Base-by-base conservation (phyloP, 2,797 vertebrate genomes). In the Sebastes trivittatus region DNA sequence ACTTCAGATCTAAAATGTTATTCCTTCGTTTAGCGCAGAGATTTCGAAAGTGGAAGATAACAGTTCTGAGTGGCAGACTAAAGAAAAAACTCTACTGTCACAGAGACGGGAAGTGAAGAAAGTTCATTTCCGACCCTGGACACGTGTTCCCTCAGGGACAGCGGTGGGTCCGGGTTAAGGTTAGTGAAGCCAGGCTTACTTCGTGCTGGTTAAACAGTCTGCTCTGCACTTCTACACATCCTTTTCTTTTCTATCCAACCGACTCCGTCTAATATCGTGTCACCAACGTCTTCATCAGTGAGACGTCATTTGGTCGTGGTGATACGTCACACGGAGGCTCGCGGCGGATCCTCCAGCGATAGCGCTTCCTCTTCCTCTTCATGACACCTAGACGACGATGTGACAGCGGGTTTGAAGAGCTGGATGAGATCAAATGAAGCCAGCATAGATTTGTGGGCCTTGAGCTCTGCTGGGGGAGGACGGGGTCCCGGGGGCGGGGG, bases 341-440 rank as follows among this genome's bases (percentile, higher is more conserved):
- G 49, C 25, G 32, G 23, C 0, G 0, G 27, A 36, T 52, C 42
- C 34, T 70, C 2, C 2, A 46, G 55, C 11, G 6, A 38, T 23
- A 7, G 22, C 6, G 18, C 34, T 36, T 36, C 10, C 34, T 11
- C 73, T 65, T 83, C 13, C 36, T 72, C 67, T 80, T 66, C 29
- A 62, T 67, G 62, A 69, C 74, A 68, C 18, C 46, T 49, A 11
- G 46, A 78, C 52, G 46, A 25, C 64, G 70, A 77, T 70, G 81
- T 80, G 84, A 75, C 64, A 77, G 59, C 16, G 36, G 22, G 71
- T 80, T 69, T 61, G 14, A 68, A 63, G 56, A 72, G 46, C 16
- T 68, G 80, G 68, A 42, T 32, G n/a, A 75, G 75, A 89, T 86
- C 78, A 85, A 82, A 86, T 18, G 11, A 72, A 65, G 63, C 42